Evolutionary conservation across 2,113 vertebrate genomes (phyloP), one percentile per base, ranked within the genome.

Genomic region (Rhinolophus sinicus): DNA sequence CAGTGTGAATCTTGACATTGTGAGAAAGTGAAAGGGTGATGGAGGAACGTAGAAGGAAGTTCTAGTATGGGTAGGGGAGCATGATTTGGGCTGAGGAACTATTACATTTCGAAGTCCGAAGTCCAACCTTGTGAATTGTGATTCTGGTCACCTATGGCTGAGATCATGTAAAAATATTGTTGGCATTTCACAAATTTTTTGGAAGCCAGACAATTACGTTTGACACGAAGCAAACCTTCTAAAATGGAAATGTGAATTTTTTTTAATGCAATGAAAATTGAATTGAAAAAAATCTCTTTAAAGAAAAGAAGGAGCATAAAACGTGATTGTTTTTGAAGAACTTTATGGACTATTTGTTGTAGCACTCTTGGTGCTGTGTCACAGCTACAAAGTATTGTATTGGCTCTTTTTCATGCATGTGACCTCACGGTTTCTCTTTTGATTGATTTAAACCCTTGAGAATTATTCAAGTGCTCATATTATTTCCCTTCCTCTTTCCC

Each of bases 251-350:
- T 44, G 9, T 86, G 62, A 89, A 1, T 52, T 52, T 52, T 52
- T 84, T 85, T 86, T 70, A 62, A 26, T 38, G 2, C 13, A 76
- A 38, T 28, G 52, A 83, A 92, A 50, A n/a, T n/a, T 70, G 82
- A 78, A 69, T 72, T 38, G 26, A 75, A 38, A 67, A 67, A 56
- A 65, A 50, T 58, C 5, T n/a, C 8, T 64, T 73, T 16, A 62
- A 80, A 83, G 14, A 33, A 81, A 75, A 87, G 11, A 64, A 90
- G 28, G 28, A 64, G 6, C 26, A 65, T 77, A 70, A 94, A 90
- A 69, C 3, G 21, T 58, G 13, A 78, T 58, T 92, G 44, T n/a
- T 93, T 93, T 86, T 78, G n/a, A 95, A 90, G 56, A 93, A 83
- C 22, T 80, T 76, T 90, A 64, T 33, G 54, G 24, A 52, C 83